Base-by-base conservation (phyloP, 2,113 vertebrate genomes). In the Reinhardtius hippoglossoides region DNA sequence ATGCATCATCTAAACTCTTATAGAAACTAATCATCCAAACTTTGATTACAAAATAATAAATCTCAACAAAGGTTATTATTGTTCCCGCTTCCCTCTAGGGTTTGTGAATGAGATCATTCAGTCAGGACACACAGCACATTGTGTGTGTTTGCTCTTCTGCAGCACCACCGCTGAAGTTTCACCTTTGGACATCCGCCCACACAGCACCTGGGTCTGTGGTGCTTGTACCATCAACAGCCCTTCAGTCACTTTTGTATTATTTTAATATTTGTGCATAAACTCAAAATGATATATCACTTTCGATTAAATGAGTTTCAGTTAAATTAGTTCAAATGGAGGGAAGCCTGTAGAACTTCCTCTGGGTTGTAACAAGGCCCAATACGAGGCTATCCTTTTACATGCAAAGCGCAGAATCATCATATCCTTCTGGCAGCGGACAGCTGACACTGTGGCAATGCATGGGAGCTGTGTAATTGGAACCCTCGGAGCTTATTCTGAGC, bases 351-450 rank as follows among this genome's bases (percentile, higher is more conserved):
- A 67, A 23, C 65, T 69, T 64, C 71, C 67, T 74, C 81, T 67
- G 68, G 90, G 66, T 76, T 81, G 78, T 82, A 87, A 87, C 71
- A 82, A 73, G 78, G 78, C 61, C 72, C 81, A 86, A 86, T 88
- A 81, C 78, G 86, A 89, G 89, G 80, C 69, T 92, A 92, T 92
- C 93, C 67, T 65, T 87, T 94, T 93, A 90, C 93, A 90, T 15
- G 67, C 85, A 86, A 93, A 94, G 74, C 87, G 90, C 92, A 92
- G 91, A 94, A 91, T 94, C 93, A 94, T 93, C 91, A 92, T 85
- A 90, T 90, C 90, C 75, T 67, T 74, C 72, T 76, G 82, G 89
- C 85, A 88, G 85, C 23, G 4, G 93, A 94, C 92, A 94, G 93
- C 88, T 86, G 94, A 94, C 88, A 92, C 91, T 89, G 76, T 76